Conservation (phyloP, 1,140 invertebrate genomes). For the Drosophila malerkotliana region DNA sequence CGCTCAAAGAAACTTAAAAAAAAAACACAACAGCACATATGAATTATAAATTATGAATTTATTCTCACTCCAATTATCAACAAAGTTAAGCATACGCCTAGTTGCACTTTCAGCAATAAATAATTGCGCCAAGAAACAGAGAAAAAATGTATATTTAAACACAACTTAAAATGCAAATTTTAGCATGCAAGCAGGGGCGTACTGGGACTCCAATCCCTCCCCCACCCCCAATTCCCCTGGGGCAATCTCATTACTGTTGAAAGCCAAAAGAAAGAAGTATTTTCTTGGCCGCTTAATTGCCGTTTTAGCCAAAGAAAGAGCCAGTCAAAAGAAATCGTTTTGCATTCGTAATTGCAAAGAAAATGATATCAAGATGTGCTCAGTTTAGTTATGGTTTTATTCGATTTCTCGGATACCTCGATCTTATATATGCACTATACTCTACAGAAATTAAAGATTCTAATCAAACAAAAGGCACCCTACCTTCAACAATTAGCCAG, state of each 20-base stretch:
- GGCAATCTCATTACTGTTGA: conserved; percentile 53
- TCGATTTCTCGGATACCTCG: conserved; percentile 8
- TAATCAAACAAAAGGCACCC: conserved; percentile 3
- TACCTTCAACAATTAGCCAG: conserved; percentile 20
- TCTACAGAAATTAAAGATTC: neutral
- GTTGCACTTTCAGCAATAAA: conserved; percentile 77
- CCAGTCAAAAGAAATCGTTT: conserved; percentile 62
- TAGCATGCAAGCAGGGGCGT: conserved; percentile 44
- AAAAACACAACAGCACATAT: conserved; percentile 26
- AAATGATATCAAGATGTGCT: conserved; percentile 52
- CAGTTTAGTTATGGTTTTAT: conserved; percentile 15
- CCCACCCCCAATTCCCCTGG: neutral
- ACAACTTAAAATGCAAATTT: conserved; percentile 78
- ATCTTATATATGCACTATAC: no score
- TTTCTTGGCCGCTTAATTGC: conserved; percentile 67
- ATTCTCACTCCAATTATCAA: conserved; percentile 82
- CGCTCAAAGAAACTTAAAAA: conserved; percentile 14
- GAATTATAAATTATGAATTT: conserved; percentile 75
- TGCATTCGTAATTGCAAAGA: conserved; percentile 55
- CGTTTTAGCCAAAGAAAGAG: conserved; percentile 18
- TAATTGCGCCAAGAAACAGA: conserved; percentile 58
- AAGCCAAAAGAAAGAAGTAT: conserved; percentile 71
- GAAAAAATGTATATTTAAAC: conserved; percentile 65
- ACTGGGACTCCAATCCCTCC: conserved; percentile 6
- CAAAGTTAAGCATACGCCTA: conserved; percentile 80